Conservation (phyloP, 2,888 invertebrate species). For the Limnephilus lunatus region DNA sequence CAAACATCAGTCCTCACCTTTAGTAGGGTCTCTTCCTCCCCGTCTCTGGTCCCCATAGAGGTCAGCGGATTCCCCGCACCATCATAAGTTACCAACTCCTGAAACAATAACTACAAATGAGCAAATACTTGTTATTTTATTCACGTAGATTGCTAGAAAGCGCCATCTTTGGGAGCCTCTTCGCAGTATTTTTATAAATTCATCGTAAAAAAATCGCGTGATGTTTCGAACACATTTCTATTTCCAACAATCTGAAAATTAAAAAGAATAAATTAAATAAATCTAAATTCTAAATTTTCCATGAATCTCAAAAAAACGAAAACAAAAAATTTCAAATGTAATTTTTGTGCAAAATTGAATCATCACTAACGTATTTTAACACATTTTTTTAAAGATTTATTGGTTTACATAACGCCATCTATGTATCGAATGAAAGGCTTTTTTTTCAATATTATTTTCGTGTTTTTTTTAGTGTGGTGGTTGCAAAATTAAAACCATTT, state of each 20-base stretch:
- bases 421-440: neutral
- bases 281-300: neutral
- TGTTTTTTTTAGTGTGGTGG: no score
- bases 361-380: no score
- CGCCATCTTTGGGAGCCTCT: neutral
- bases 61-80: neutral
- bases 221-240: neutral
- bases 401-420: neutral
- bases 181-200: neutral
- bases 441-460: neutral
- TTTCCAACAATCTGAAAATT: neutral
- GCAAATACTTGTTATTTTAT: neutral
- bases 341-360: no score
- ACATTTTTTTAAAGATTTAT: neutral
- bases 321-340: no score
- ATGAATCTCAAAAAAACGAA: no score
- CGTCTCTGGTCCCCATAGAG: neutral
- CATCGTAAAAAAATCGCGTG: neutral
- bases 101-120: neutral
- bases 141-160: neutral
- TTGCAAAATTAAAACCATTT: no score
- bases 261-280: no score
- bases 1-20: neutral
- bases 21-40: conserved; percentile 11
- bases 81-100: conserved; percentile 24